Evolutionary conservation across 1,140 invertebrate genomes (phyloP).

Genomic region (Calliphora vicina): DNA sequence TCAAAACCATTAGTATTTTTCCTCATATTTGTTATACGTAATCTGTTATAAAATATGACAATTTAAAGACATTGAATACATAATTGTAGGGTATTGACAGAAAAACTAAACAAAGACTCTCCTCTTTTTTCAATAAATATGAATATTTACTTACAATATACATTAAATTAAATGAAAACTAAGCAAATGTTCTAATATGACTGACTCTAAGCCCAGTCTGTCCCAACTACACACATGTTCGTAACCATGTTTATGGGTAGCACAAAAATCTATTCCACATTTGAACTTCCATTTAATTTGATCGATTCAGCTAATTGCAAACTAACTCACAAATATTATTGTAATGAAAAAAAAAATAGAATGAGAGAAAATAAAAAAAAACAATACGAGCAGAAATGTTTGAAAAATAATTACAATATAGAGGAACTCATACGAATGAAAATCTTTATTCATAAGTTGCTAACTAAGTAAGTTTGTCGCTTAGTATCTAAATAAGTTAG

Average conservation of each 20-base stretch:
- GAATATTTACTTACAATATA: background rate
- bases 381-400: background rate
- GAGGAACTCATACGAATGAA: background rate
- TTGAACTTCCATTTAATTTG: conserved; percentile 1
- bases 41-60: too few relatives aligned
- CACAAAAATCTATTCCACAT: background rate
- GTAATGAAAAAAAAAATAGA: background rate
- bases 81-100: background rate
- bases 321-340: background rate
- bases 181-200: background rate
- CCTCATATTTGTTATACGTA: too few relatives aligned
- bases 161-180: background rate
- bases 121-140: conserved; percentile 2
- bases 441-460: background rate
- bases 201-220: background rate
- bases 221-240: background rate
- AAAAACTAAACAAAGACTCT: background rate
- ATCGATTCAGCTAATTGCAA: conserved; percentile 8
- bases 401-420: too few relatives aligned
- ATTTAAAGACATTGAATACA: too few relatives aligned
- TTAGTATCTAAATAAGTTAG: background rate
- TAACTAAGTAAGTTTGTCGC: background rate
- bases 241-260: background rate
- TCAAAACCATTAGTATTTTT: too few relatives aligned
- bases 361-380: background rate